These are phyloP conservation scores for Clunio marinus DNA, from an alignment of 2,888 invertebrate genomes.

Conservation along the genomic window DNA sequence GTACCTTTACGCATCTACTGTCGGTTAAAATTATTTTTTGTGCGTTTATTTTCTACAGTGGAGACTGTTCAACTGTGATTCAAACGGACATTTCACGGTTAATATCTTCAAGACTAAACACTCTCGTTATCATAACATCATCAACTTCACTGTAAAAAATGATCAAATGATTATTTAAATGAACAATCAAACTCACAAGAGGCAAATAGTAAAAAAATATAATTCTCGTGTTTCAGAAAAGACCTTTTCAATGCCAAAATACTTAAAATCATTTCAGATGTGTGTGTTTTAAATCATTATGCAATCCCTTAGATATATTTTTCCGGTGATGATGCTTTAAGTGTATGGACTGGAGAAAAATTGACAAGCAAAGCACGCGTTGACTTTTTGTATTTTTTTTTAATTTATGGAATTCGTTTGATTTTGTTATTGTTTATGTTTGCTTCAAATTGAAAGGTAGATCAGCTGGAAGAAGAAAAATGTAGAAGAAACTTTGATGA, in stretches of 20 bases:
- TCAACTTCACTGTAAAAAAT: constrained; percentile 2
- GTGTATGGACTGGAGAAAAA: not conserved
- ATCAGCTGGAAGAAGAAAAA: not conserved
- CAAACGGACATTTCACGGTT: too few relatives aligned
- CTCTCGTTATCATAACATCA: not conserved
- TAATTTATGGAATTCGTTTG: constrained; percentile 14
- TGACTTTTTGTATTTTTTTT: not conserved
- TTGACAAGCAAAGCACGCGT: not conserved
- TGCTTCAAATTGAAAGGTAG: not conserved
- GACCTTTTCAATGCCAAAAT: constrained; percentile 37
- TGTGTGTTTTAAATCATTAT: constrained; percentile 29
- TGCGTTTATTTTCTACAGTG: not conserved
- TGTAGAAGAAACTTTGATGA: not conserved
- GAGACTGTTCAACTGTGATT: not conserved
- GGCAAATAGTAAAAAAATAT: not conserved
- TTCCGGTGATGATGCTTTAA: not conserved
- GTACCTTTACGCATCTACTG: constrained; percentile 5
- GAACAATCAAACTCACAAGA: not conserved
- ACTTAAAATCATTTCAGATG: constrained; percentile 4
- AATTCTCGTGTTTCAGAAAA: not conserved
- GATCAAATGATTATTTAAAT: constrained; percentile 8
- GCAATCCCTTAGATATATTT: constrained; percentile 32
- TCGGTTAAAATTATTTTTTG: too few relatives aligned
- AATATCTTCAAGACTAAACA: too few relatives aligned
- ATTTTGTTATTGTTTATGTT: not conserved